These are phyloP conservation scores for Drosophila prolongata DNA, from an alignment of 2,888 invertebrate species.

Conservation along the genomic window DNA sequence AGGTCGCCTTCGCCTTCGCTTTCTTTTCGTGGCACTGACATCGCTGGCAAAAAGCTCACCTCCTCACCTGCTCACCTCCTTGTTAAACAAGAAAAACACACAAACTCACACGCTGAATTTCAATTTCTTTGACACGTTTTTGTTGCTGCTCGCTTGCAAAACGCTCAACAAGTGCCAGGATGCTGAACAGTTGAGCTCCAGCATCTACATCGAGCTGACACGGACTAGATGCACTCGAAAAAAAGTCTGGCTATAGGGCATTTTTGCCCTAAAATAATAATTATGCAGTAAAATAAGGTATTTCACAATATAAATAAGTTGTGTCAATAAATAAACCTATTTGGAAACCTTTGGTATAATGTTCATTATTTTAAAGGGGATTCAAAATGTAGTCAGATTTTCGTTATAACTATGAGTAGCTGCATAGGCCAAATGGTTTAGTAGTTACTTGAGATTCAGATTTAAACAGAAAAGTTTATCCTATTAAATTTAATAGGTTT, in stretches of 20 bases:
- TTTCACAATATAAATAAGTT: too few relatives aligned
- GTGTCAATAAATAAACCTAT: too few relatives aligned
- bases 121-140: constrained; percentile 74
- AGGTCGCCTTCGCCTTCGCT: constrained; percentile 47
- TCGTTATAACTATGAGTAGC: too few relatives aligned
- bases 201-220: constrained; percentile 21
- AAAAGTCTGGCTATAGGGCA: background rate
- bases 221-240: constrained; percentile 28
- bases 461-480: too few relatives aligned
- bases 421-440: too few relatives aligned
- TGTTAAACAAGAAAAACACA: constrained; percentile 6
- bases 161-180: constrained; percentile 70
- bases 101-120: constrained; percentile 60
- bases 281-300: too few relatives aligned
- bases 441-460: too few relatives aligned
- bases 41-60: constrained; percentile 17
- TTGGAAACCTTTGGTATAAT: too few relatives aligned
- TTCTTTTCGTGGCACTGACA: constrained; percentile 9
- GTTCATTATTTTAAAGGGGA: too few relatives aligned
- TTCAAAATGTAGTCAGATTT: too few relatives aligned
- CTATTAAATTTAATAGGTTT: too few relatives aligned
- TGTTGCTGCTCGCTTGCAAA: constrained; percentile 46
- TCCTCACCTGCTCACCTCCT: background rate
- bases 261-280: too few relatives aligned
- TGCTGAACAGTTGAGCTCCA: constrained; percentile 39